These are phyloP conservation scores for Margaritifera margaritifera DNA, from an alignment of 2,888 invertebrate genomes.

Conservation along the genomic window DNA sequence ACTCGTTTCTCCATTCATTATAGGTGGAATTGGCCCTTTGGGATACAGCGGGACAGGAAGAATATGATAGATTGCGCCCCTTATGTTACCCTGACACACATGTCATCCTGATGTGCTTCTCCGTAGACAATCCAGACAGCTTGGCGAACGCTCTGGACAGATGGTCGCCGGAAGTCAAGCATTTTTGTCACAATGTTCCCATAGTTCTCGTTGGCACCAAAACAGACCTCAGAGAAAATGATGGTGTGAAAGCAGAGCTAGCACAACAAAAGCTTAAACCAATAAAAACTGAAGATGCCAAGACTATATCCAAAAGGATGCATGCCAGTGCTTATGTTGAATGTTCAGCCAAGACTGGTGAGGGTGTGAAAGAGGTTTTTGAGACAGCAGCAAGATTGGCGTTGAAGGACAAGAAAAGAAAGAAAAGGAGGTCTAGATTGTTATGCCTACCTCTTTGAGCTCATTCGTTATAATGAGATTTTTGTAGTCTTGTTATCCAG, in stretches of 20 bases:
- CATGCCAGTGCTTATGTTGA: conserved; percentile 28
- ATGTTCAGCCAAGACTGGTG: conserved; percentile 22
- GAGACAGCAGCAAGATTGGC: conserved; percentile 4
- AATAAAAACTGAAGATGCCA: conserved; percentile 13
- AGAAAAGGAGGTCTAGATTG: conserved; percentile 37
- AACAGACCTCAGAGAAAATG: conserved; percentile 22
- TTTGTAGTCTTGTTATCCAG: too few relatives aligned
- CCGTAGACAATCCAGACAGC: conserved; percentile 28
- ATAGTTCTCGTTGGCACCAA: conserved; percentile 34
- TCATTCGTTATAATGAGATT: too few relatives aligned
- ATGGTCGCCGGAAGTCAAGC: conserved; percentile 34
- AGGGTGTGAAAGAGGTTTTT: conserved; percentile 9
- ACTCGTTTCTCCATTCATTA: not conserved
- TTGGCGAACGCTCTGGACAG: conserved; percentile 24
- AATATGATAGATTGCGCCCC: conserved; percentile 34
- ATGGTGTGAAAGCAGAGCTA: not conserved
- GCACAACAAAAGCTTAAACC: conserved; percentile 3
- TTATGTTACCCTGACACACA: conserved; percentile 29
- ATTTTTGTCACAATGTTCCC: conserved; percentile 28
- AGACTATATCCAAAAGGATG: conserved; percentile 11
- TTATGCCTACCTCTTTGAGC: too few relatives aligned
- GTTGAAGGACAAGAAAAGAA: conserved; percentile 48
- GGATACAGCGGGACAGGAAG: conserved; percentile 34
- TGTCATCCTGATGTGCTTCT: conserved; percentile 31
- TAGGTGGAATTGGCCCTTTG: conserved; percentile 17